Evolutionary conservation across 2,888 invertebrate species (phyloP).

Genomic region (Andrena bucephala): DNA sequence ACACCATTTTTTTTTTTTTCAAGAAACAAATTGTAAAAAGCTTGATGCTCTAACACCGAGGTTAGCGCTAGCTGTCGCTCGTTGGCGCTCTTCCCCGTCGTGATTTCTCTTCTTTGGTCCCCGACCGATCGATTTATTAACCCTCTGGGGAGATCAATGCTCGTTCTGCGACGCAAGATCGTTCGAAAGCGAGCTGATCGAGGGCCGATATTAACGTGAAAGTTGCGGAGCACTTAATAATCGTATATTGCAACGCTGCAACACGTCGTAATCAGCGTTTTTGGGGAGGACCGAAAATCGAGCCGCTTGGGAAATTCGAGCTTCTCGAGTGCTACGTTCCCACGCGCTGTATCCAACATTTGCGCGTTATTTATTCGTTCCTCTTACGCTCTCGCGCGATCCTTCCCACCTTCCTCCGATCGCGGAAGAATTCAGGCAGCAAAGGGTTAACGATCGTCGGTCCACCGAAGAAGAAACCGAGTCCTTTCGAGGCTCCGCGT

Average conservation of each 20-base stretch:
- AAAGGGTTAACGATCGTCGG: slow-evolving; percentile 7
- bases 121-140: background rate
- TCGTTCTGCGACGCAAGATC: background rate
- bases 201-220: slow-evolving; percentile 22
- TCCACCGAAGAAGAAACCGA: background rate
- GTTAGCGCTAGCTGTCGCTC: background rate
- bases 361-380: background rate
- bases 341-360: background rate
- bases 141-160: background rate
- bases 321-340: background rate
- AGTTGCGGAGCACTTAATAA: background rate
- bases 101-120: background rate
- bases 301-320: background rate
- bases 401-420: background rate
- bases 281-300: background rate
- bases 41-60: background rate
- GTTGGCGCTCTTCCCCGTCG: background rate
- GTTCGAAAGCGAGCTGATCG: background rate
- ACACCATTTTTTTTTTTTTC: background rate
- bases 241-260: background rate
- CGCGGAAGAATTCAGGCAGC: background rate
- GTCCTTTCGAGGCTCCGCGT: background rate
- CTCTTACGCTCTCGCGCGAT: too few species aligned
- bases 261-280: background rate
- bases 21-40: background rate